Base-by-base conservation (phyloP, 2,797 vertebrate genomes). In the Sebastes miniatus region DNA sequence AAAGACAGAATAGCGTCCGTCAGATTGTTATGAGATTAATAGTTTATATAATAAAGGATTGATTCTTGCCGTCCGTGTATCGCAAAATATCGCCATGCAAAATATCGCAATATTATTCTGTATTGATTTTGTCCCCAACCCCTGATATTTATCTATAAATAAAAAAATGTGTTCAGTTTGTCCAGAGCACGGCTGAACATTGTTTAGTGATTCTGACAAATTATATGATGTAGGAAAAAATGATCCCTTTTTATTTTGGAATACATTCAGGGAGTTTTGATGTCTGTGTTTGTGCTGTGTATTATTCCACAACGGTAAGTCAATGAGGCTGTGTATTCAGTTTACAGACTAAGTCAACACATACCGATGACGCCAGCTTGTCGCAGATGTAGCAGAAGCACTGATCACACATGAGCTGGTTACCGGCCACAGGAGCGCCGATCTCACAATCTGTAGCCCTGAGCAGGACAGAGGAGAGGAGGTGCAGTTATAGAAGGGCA, bases 301-400 rank as follows among this genome's bases (percentile, higher is more conserved):
- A 8, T 57, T 5, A 20, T 13, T 67, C 13, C 10, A 2, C 1
- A 16, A 1, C 39, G 2, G 7, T 20, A 6, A 25, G 18, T 34
- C 50, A 29, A 2, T 12, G 25, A 8, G 9, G 10, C 14, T 10
- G 22, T 20, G 47, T 56, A 1, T 43, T 11, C 6, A 29, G 50
- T 34, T 24, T 3, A 32, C 10, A 70, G 18, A 64, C n/a, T 16
- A 34, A 2, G 31, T 29, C 10, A 34, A 61, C 25, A 87, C 90
- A 2, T 84, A 97, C 97, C 93, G 81, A 83, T 0, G 95, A 95
- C 2, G 96, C 96, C 8, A 86, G 90, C 3, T 96, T 96, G 87
- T 97, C 96, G 25, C 97, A 98, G 80, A 97, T 71, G 63, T 97
- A 98, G 87, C 97, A 98, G 91, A 96, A 98, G 85, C 97, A 98